Conservation (phyloP, 2,797 vertebrate genomes). For the Pagetopsis macropterus region DNA sequence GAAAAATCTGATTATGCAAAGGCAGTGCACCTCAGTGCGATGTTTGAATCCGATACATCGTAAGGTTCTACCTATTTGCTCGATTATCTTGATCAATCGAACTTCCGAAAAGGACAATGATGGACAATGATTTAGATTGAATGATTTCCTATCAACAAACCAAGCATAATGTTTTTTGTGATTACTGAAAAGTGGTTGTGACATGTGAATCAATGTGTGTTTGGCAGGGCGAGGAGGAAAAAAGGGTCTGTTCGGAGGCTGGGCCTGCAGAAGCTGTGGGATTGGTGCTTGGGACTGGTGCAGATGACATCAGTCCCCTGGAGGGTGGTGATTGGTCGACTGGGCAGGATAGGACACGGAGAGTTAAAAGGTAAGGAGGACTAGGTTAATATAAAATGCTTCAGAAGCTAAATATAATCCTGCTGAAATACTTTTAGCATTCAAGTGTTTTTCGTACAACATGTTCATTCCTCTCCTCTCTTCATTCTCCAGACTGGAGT, state of each 20-base stretch:
- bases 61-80: too few species aligned
- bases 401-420: neutral
- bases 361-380: conserved; percentile 92
- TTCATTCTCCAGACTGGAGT: conserved; percentile 90
- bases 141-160: too few species aligned
- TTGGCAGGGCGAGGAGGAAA: conserved; percentile 93
- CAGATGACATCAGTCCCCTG: conserved; percentile 99
- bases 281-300: conserved; percentile 96
- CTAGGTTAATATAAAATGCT: neutral
- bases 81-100: too few species aligned
- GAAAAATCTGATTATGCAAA: too few species aligned
- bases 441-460: neutral
- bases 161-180: neutral
- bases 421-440: neutral
- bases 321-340: conserved; percentile 97
- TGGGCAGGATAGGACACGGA: conserved; percentile 97
- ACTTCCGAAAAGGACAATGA: too few species aligned
- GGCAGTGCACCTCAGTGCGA: too few species aligned
- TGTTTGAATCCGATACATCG: too few species aligned
- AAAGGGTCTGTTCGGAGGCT: conserved; percentile 95
- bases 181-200: conserved; percentile 4
- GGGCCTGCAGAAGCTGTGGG: conserved; percentile 98
- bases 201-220: conserved; percentile 1
- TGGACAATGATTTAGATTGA: too few species aligned
- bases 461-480: conserved; percentile 10